Conservation (phyloP, 2,113 vertebrate species). For the Orycteropus afer region DNA sequence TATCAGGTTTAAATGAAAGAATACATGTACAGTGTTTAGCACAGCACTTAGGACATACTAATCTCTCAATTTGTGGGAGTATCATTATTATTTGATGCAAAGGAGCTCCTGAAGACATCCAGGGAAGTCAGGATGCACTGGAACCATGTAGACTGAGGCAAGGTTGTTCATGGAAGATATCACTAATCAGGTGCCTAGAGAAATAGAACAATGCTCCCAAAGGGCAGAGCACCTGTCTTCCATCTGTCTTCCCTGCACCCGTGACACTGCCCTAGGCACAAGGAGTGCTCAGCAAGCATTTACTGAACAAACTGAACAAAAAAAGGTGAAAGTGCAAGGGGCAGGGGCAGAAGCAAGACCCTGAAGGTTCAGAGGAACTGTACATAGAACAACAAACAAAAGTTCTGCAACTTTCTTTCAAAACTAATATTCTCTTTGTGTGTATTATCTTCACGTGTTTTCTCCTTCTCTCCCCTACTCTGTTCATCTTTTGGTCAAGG, state of each 20-base stretch:
- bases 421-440: not conserved
- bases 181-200: not conserved
- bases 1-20: constrained; percentile 10
- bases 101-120: not conserved
- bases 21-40: not conserved
- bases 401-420: constrained; percentile 13
- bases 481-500: not conserved
- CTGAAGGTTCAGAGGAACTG: not conserved
- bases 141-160: not conserved
- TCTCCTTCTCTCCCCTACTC: not conserved
- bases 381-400: not conserved
- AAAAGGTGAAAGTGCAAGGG: not conserved
- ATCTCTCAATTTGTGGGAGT: not conserved
- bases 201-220: not conserved
- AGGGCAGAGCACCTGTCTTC: not conserved
- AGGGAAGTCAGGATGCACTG: not conserved
- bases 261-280: not conserved
- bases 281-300: not conserved
- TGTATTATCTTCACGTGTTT: not conserved
- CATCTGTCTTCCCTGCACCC: not conserved
- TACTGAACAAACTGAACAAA: constrained; percentile 15
- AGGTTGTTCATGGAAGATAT: not conserved
- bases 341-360: not conserved
- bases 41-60: not conserved
- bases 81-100: not conserved